These are phyloP conservation scores for Petrolisthes cinctipes DNA, from an alignment of 2,888 invertebrate genomes.

Conservation along the genomic window DNA sequence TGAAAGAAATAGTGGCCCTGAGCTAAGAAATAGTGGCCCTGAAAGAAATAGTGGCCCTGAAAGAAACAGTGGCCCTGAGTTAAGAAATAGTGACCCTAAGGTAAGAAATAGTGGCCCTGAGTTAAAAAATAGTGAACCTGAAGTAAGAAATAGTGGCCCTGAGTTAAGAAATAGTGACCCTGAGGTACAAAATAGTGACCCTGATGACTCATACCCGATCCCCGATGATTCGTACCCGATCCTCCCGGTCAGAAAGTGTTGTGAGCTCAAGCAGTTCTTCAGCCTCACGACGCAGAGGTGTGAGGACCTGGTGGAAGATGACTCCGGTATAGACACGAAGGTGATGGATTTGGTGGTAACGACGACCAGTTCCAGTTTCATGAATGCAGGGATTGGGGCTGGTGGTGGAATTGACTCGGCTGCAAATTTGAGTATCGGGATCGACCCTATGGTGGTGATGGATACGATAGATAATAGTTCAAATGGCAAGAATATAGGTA, in stretches of 20 bases:
- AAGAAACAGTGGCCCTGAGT: no score
- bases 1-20: no score
- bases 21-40: no score
- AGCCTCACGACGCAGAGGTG: slow-evolving; percentile 51
- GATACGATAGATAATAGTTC: no score
- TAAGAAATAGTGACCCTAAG: not conserved
- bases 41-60: no score
- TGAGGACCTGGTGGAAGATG: not conserved
- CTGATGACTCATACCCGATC: not conserved
- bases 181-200: not conserved
- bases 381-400: not conserved
- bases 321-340: not conserved
- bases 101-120: not conserved
- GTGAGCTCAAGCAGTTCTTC: slow-evolving; percentile 47
- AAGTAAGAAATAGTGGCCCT: not conserved
- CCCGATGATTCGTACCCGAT: not conserved
- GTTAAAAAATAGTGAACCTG: not conserved
- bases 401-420: no score
- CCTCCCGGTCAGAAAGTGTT: slow-evolving; percentile 49
- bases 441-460: no score
- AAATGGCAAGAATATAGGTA: no score
- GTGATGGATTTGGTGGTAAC: not conserved
- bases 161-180: not conserved
- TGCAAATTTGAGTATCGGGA: no score
- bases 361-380: not conserved